These are phyloP conservation scores for Panulirus ornatus DNA, from an alignment of 1,140 invertebrate genomes.

Conservation along the genomic window DNA sequence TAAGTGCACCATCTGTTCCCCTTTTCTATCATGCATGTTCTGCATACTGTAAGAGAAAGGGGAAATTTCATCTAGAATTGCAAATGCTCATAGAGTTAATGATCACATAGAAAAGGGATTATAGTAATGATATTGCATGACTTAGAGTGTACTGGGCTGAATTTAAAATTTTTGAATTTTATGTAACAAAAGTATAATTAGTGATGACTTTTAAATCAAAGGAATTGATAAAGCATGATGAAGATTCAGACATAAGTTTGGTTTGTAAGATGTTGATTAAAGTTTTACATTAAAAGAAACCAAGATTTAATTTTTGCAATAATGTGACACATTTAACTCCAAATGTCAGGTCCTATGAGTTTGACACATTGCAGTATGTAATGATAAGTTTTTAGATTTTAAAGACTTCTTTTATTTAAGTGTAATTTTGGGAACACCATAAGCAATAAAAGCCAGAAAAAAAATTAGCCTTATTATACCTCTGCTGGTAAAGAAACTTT, in stretches of 20 bases:
- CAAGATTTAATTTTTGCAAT: not conserved
- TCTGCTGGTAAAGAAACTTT: no score
- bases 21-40: not conserved
- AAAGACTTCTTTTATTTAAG: not conserved
- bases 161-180: not conserved
- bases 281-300: not conserved
- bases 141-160: not conserved
- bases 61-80: not conserved
- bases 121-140: not conserved
- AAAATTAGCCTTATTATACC: no score
- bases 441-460: no score
- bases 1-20: not conserved
- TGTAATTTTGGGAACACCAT: not conserved
- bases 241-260: no score
- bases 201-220: not conserved
- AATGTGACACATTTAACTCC: not conserved
- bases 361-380: not conserved
- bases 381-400: not conserved
- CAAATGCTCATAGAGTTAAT: not conserved
- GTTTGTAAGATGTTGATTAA: not conserved
- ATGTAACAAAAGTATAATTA: not conserved
- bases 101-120: not conserved
- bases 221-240: not conserved
- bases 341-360: no score
- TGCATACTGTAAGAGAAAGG: not conserved